Evolutionary conservation across 2,113 vertebrate genomes (phyloP).

Genomic region (Oriolus oriolus): DNA sequence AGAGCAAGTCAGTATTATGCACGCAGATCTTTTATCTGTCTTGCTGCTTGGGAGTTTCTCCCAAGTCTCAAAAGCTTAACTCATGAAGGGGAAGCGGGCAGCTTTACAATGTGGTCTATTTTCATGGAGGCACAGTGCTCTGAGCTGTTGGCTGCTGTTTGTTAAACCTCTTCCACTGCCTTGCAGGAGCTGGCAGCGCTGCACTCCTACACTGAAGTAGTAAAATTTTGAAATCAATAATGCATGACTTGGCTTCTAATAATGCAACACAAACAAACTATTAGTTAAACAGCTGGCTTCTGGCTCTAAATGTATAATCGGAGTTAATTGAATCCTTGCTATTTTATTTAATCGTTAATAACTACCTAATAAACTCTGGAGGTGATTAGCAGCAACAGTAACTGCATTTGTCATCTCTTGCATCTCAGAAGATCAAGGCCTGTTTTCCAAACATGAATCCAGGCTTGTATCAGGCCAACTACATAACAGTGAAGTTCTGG

Average conservation of each 20-base stretch:
- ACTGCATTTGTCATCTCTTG: conserved; percentile 43
- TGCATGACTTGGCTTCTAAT: conserved; percentile 57
- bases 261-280: conserved; percentile 45
- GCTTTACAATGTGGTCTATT: neutral
- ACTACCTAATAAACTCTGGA: conserved; percentile 62
- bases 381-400: conserved; percentile 50
- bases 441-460: neutral
- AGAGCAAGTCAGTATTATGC: neutral
- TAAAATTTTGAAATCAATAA: conserved; percentile 57
- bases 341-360: conserved; percentile 67
- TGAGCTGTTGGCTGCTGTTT: neutral
- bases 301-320: conserved; percentile 44
- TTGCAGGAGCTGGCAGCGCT: neutral
- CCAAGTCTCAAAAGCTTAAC: conserved; percentile 18
- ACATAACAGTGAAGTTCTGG: neutral
- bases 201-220: neutral
- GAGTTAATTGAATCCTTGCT: conserved; percentile 66
- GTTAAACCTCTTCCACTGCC: neutral
- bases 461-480: neutral
- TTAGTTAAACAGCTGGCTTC: conserved; percentile 67
- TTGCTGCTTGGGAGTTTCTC: conserved; percentile 1
- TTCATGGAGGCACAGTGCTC: neutral
- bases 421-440: neutral
- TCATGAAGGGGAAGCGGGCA: neutral
- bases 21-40: neutral